Evolutionary conservation across 2,113 vertebrate genomes (phyloP).

Genomic region (Erinaceus europaeus): DNA sequence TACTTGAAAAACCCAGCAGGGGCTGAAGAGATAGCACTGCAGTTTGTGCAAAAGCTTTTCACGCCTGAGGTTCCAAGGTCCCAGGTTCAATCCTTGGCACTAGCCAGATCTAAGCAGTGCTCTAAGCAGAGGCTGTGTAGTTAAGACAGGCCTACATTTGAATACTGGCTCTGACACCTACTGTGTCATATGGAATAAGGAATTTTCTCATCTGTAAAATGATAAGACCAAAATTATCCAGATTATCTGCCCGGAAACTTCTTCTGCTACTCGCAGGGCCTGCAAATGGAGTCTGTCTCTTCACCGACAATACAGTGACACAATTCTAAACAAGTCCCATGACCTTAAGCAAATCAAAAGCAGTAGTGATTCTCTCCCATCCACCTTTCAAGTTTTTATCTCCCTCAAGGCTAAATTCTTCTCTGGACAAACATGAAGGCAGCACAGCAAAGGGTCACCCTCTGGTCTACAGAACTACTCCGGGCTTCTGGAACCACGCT

Average conservation of each 20-base stretch:
- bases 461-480: neutral
- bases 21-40: neutral
- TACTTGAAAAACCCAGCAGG: neutral
- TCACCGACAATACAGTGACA: neutral
- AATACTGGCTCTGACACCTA: neutral
- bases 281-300: neutral
- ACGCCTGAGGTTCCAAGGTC: too few relatives aligned
- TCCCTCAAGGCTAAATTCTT: constrained; percentile 22
- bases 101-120: too few relatives aligned
- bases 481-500: neutral
- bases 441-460: constrained; percentile 13
- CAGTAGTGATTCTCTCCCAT: neutral
- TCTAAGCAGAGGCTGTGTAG: too few relatives aligned
- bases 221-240: neutral
- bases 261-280: neutral
- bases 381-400: neutral
- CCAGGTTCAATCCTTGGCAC: too few relatives aligned
- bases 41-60: too few relatives aligned
- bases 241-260: neutral
- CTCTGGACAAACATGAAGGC: neutral
- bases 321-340: neutral
- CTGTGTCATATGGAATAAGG: neutral
- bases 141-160: neutral
- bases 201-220: neutral
- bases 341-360: constrained; percentile 1